Base-by-base conservation (phyloP, 2,888 invertebrate species). In the Nomada goodeniana region DNA sequence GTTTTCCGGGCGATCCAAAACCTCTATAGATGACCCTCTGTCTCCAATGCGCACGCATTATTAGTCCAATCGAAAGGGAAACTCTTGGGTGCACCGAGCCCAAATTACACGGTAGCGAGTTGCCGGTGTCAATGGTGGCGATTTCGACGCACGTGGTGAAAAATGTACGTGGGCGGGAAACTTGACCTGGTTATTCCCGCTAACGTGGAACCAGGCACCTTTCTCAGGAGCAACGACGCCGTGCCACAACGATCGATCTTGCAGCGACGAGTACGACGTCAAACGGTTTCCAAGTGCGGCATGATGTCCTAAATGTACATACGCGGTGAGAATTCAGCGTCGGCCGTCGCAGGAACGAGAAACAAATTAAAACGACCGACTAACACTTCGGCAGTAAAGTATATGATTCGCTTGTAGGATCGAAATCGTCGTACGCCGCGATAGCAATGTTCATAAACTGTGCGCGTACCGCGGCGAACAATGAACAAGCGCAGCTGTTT, bases 131-230 rank as follows among this genome's bases (percentile, higher is more conserved):
- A 65, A 61, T 60, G 74, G 15, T 73, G 72, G n/a, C 76, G 52
- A 79, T 79, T 65, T 59, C 29, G 2, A 67, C 72, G 72, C 68
- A 61, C 71, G 69, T 42, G 47, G 47, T 20, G n/a, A 67, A 67
- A 57, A 57, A 44, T 13, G 61, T 69, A 59, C 26, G 76, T 79
- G 67, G 77, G 74, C 26, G 76, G 76, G 80, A 90, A 90, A 89
- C 89, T 90, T 90, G 90, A 90, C 90, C 90, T 69, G 86, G 83
- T 89, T 89, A 85, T 76, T 82, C 73, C 72, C 70, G 77, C 83
- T 80, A 83, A 75, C 80, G 80, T 71, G 64, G 81, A 80, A 76
- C 76, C 36, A 71, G 72, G 64, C 68, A 70, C 76, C 55, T 77
- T 84, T 69, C 84, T 73, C 80, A 59, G 59, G 74, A 76, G 68